A percentile compares a stretch with the other conserved stretches of the same genome.
Evolutionary conservation across 1,140 invertebrate species (phyloP).

Genomic region (Trachelipus rathkii): DNA sequence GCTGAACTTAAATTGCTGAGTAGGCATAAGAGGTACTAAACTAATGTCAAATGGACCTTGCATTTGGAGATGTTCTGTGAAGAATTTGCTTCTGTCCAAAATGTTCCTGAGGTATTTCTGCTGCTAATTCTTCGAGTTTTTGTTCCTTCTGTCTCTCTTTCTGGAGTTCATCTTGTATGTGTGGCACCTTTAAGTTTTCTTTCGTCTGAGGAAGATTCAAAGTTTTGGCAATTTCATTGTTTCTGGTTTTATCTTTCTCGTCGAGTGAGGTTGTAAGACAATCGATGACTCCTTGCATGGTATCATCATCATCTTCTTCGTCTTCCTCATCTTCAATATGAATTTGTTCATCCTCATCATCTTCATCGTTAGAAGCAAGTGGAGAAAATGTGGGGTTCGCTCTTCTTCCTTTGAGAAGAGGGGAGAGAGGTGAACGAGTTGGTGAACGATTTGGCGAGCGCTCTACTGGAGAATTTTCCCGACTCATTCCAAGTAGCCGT

Average conservation of each 20-base stretch:
- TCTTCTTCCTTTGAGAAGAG: conserved; percentile 2
- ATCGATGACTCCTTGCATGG: conserved; percentile 20
- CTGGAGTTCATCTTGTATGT: neutral
- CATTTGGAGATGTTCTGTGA: conserved; percentile 20
- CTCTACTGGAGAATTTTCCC: conserved; percentile 12
- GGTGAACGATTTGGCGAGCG: conserved; percentile 23
- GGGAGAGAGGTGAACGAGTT: conserved; percentile 16
- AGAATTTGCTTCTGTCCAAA: conserved; percentile 13
- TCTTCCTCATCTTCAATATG: conserved; percentile 25
- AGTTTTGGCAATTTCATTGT: neutral
- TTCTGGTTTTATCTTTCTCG: neutral
- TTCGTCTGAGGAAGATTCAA: conserved; percentile 13
- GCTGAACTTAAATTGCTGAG: neutral
- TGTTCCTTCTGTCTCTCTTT: neutral
- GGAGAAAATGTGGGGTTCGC: conserved; percentile 5
- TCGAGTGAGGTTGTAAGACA: conserved; percentile 18
- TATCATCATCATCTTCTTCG: conserved; percentile 17
- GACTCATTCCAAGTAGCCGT: conserved; percentile 20
- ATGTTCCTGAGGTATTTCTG: neutral
- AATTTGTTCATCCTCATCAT: conserved; percentile 27
- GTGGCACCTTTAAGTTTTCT: neutral
- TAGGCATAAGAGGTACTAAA: neutral
- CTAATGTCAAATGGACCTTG: conserved; percentile 25
- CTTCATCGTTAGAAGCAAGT: conserved; percentile 4
- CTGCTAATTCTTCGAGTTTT: neutral